These are phyloP conservation scores for Apomyelois bistriatella DNA, from an alignment of 2,888 invertebrate genomes.

Conservation along the genomic window DNA sequence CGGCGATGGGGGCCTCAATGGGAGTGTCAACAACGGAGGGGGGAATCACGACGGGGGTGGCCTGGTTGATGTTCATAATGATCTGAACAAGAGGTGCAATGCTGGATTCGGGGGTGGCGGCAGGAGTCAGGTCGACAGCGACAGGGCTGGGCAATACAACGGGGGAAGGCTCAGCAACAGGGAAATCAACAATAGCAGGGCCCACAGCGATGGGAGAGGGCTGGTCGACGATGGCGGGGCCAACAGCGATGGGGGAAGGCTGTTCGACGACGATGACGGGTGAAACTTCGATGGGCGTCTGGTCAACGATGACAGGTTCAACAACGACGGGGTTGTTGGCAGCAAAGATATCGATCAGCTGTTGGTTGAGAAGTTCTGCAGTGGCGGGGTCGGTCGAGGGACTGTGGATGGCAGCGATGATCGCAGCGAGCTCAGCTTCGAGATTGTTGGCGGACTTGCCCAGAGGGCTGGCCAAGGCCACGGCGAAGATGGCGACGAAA, in stretches of 20 bases:
- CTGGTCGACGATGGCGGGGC: conserved; percentile 18
- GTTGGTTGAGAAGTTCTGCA: conserved; percentile 39
- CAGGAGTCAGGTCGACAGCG: no score
- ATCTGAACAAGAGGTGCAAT: conserved; percentile 34
- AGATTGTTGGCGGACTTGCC: conserved; percentile 26
- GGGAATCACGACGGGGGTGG: neutral
- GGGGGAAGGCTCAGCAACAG: conserved; percentile 20
- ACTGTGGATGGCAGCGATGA: conserved; percentile 48
- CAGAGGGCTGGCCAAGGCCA: conserved; percentile 37
- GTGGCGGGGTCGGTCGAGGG: conserved; percentile 52
- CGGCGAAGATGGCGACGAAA: conserved; percentile 43
- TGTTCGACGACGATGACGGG: conserved; percentile 21
- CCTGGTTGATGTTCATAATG: conserved; percentile 34
- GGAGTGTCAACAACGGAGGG: conserved; percentile 16
- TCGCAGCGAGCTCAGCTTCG: conserved; percentile 33
- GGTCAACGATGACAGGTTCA: conserved; percentile 27
- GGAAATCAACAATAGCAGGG: conserved; percentile 22
- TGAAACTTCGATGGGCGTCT: neutral
- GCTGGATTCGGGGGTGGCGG: no score
- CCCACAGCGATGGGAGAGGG: conserved; percentile 26
- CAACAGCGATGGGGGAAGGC: conserved; percentile 19
- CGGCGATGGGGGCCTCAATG: no score
- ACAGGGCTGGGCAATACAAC: no score
- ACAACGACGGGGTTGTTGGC: conserved; percentile 29
- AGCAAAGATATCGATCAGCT: conserved; percentile 34